These are phyloP conservation scores for Cydia splendana DNA, from an alignment of 1,140 invertebrate species.

Conservation along the genomic window DNA sequence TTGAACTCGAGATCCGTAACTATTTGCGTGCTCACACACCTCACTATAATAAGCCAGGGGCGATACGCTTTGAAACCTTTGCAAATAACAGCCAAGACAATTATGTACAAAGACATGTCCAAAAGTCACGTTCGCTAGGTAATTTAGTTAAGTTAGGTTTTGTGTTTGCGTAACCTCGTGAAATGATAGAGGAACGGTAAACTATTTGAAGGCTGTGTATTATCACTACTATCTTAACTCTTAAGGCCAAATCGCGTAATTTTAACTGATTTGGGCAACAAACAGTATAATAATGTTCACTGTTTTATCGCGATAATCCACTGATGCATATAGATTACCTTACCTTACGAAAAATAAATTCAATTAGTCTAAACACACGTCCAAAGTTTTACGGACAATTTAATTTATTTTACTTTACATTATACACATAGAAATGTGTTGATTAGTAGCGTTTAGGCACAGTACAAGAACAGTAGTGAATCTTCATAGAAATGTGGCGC, in stretches of 20 bases:
- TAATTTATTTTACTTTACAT: too few species aligned
- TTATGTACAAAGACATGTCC: conserved; percentile 1
- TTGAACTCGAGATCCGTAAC: background rate
- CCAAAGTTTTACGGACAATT: too few species aligned
- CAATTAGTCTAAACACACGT: too few species aligned
- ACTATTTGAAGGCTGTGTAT: background rate
- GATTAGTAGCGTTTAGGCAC: too few species aligned
- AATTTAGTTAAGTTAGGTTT: conserved; percentile 14
- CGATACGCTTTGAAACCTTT: background rate
- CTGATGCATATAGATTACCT: too few species aligned
- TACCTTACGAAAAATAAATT: too few species aligned
- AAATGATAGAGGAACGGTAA: background rate
- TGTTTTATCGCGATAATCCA: too few species aligned
- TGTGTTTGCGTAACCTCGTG: conserved; percentile 13
- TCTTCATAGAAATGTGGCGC: too few species aligned
- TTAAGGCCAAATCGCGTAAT: conserved; percentile 16
- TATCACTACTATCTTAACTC: background rate
- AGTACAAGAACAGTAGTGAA: too few species aligned
- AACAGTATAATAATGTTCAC: background rate
- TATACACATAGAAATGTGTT: too few species aligned
- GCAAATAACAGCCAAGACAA: background rate
- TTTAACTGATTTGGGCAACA: conserved; percentile 2
- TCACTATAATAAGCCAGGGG: background rate
- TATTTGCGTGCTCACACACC: background rate
- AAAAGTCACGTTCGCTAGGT: conserved; percentile 10